phyloP scores from a whole-genome alignment of 2,888 invertebrate species.

The Xestia rhomboidea region DNA sequence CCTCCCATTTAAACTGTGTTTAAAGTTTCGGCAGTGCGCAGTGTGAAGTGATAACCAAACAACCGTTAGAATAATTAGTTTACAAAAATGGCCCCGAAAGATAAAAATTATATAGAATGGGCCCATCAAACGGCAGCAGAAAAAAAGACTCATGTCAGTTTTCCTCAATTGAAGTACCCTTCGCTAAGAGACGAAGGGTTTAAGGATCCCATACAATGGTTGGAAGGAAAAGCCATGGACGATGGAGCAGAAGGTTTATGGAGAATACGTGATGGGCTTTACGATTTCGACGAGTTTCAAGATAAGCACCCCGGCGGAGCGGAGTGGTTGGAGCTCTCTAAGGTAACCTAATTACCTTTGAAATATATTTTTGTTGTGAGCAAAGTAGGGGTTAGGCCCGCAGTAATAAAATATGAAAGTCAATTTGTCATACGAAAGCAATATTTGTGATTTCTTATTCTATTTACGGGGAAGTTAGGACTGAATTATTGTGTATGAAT shows the following conservation, averaged over 20 bases:
- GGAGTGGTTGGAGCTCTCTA: constrained; percentile 93
- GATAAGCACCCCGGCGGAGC: constrained; percentile 96
- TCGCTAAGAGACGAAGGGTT: constrained; percentile 85
- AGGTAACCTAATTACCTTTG: constrained; percentile 84
- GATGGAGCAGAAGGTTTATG: constrained; percentile 95
- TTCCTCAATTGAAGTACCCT: constrained; percentile 89
- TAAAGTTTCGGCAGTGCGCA: constrained; percentile 23
- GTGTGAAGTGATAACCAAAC: constrained; percentile 18
- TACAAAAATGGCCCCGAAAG: constrained; percentile 73
- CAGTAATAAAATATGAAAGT: constrained; percentile 40
- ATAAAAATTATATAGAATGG: constrained; percentile 75
- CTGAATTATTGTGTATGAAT: constrained; percentile 5
- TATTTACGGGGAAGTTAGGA: constrained; percentile 2
- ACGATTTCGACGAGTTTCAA: constrained; percentile 95
- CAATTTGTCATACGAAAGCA: constrained; percentile 26
- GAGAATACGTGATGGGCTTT: constrained; percentile 94
- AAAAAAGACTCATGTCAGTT: constrained; percentile 87
- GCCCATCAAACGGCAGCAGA: constrained; percentile 77
- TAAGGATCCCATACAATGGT: constrained; percentile 90
- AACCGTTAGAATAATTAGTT: constrained; percentile 3
- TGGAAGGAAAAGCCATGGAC: constrained; percentile 91
- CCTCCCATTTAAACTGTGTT: constrained; percentile 7
- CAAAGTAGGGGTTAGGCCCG: constrained; percentile 33
- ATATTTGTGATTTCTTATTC: constrained; percentile 42
- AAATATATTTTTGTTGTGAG: constrained; percentile 47